Conservation (phyloP, 2,113 vertebrate species). For the Salvelinus alpinus region DNA sequence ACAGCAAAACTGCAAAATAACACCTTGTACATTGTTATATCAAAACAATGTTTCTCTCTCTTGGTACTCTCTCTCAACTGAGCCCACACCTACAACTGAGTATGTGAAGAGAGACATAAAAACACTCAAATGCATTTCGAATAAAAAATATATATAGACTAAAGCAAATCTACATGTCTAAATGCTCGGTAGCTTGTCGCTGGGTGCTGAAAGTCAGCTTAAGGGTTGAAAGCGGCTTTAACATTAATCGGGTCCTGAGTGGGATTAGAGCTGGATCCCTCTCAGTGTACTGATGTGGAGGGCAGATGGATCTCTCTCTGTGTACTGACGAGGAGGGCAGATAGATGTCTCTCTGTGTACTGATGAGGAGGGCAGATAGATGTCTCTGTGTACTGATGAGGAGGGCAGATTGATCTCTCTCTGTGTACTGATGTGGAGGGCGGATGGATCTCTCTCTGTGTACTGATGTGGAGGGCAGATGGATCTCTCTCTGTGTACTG, state of each 20-base stretch:
- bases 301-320: too few species aligned
- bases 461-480: too few species aligned
- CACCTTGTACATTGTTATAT: background rate
- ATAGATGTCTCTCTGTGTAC: too few species aligned
- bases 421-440: too few species aligned
- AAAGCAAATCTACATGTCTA: conserved; percentile 39
- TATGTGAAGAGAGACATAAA: background rate
- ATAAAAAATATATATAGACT: background rate
- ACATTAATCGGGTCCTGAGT: conserved; percentile 69
- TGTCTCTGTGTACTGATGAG: too few species aligned
- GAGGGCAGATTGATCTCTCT: too few species aligned
- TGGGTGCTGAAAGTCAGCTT: conserved; percentile 64
- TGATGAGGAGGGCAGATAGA: too few species aligned
- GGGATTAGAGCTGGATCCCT: conserved; percentile 64
- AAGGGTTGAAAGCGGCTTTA: conserved; percentile 71
- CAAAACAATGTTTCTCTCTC: background rate
- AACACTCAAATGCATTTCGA: conserved; percentile 25
- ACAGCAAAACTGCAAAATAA: background rate
- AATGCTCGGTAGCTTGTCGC: conserved; percentile 31
- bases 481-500: too few species aligned
- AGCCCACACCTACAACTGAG: background rate
- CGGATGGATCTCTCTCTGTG: too few species aligned
- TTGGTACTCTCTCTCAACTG: background rate
- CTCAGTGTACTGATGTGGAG: background rate
- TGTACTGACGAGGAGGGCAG: too few species aligned